phyloP scores from a whole-genome alignment of 2,888 invertebrate genomes.

The Salticus scenicus region DNA sequence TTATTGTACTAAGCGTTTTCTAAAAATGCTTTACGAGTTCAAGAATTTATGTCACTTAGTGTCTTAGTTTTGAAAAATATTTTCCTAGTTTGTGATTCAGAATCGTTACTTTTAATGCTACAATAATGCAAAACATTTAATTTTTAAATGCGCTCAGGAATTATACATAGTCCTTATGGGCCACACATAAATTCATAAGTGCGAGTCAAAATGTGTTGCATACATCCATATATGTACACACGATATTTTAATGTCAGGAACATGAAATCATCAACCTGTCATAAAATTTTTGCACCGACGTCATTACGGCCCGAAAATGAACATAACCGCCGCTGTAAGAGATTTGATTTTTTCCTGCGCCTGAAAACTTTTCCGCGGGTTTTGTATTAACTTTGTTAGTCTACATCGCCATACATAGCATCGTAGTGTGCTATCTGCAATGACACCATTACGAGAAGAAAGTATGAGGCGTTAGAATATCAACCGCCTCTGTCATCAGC shows the following conservation, averaged over 20 bases:
- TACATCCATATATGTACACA: neutral
- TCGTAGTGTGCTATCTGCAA: slow-evolving; percentile 48
- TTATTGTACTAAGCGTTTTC: no score
- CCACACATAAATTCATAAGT: no score
- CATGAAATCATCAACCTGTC: neutral
- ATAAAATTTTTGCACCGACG: neutral
- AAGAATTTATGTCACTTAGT: no score
- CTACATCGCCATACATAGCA: slow-evolving; percentile 2
- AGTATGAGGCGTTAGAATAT: slow-evolving; percentile 52
- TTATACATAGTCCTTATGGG: no score
- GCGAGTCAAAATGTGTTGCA: neutral
- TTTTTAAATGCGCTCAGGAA: no score
- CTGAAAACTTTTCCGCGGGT: neutral
- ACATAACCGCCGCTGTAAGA: slow-evolving; percentile 9
- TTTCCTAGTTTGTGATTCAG: no score
- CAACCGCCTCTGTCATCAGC: slow-evolving; percentile 61
- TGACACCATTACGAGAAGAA: slow-evolving; percentile 62
- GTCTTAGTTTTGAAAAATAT: no score
- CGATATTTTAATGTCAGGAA: slow-evolving; percentile 7
- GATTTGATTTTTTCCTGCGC: neutral
- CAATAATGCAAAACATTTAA: no score
- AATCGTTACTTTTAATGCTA: no score
- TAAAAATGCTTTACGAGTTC: no score
- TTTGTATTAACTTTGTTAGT: slow-evolving; percentile 12
- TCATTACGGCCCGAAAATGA: slow-evolving; percentile 12